Percentiles rank a stretch among this genome's conserved stretches.
Conservation (phyloP, 2,888 invertebrate genomes). For the Drosophila trichaetosa region DNA sequence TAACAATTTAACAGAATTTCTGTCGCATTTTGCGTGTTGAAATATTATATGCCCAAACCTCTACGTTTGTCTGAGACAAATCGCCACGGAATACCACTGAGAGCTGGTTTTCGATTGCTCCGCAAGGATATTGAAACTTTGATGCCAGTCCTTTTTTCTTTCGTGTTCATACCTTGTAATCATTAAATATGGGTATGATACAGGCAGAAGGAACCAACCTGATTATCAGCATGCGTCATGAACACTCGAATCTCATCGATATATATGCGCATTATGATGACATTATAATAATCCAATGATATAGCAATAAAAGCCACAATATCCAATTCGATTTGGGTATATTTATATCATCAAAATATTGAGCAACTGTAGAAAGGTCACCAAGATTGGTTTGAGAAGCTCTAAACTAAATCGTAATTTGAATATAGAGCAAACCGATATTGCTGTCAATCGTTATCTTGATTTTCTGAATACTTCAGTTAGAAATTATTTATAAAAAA, state of each 20-base stretch:
- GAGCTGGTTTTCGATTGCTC: constrained; percentile 45
- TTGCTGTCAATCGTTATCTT: not conserved
- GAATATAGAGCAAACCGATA: not conserved
- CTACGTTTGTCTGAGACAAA: constrained; percentile 32
- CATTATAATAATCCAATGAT: too few species aligned
- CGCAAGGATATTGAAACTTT: constrained; percentile 48
- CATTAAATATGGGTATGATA: not conserved
- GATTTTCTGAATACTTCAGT: not conserved
- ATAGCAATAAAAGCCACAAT: not conserved
- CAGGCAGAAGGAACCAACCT: not conserved
- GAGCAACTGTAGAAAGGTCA: not conserved
- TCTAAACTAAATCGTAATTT: not conserved
- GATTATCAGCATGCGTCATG: not conserved
- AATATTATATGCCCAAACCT: not conserved
- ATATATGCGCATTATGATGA: too few species aligned
- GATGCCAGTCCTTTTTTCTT: constrained; percentile 13
- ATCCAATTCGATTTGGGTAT: not conserved
- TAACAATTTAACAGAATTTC: constrained; percentile 25
- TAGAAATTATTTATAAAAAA: not conserved
- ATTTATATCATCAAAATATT: not conserved
- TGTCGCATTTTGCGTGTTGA: constrained; percentile 15
- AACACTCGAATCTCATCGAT: not conserved
- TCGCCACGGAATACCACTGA: constrained; percentile 30
- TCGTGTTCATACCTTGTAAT: not conserved
- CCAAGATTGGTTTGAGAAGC: not conserved